These are phyloP conservation scores for Rhamnusium bicolor DNA, from an alignment of 2,888 invertebrate species.

Conservation along the genomic window DNA sequence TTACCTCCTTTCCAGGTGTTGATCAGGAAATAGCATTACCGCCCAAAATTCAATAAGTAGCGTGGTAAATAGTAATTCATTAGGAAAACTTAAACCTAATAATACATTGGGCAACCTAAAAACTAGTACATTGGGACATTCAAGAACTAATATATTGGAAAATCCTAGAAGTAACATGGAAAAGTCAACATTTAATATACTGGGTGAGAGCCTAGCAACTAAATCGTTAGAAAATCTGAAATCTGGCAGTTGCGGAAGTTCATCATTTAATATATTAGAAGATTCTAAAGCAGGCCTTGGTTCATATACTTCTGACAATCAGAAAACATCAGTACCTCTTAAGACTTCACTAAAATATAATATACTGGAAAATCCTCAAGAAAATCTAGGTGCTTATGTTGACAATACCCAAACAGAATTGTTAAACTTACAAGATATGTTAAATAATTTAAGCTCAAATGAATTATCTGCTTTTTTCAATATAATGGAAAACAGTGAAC, in stretches of 20 bases:
- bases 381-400: slow-evolving; percentile 48
- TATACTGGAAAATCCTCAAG: slow-evolving; percentile 47
- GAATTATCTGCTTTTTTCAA: slow-evolving; percentile 48
- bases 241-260: not conserved
- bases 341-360: slow-evolving; percentile 25
- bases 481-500: slow-evolving; percentile 39
- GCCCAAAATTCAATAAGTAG: not conserved
- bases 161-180: no score
- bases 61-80: not conserved
- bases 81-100: not conserved
- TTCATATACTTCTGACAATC: not conserved
- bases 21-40: not conserved
- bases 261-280: not conserved
- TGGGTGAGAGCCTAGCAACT: not conserved
- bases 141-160: not conserved
- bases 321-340: not conserved
- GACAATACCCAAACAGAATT: slow-evolving; percentile 54
- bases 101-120: not conserved
- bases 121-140: not conserved
- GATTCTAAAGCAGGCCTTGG: not conserved
- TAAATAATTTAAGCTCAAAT: slow-evolving; percentile 50
- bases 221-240: not conserved
- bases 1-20: not conserved
- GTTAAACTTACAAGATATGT: slow-evolving; percentile 52
- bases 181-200: not conserved